Conservation (phyloP, 2,888 invertebrate genomes). For the Lingula anatina region DNA sequence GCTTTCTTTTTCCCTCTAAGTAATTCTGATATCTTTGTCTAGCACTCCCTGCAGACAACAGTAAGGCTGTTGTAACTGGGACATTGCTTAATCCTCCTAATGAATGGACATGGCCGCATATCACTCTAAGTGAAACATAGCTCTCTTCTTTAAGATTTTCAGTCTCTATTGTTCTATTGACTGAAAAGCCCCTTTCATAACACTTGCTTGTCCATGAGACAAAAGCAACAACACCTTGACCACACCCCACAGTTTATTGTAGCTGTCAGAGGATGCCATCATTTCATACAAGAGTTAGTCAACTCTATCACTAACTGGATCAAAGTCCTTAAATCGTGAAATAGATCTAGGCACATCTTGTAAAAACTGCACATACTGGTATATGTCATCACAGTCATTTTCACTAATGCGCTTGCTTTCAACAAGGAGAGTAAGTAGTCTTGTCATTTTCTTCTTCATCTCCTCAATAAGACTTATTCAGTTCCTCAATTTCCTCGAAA, state of each 20-base stretch:
- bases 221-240: conserved; percentile 2
- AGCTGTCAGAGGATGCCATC: neutral
- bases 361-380: neutral
- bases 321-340: neutral
- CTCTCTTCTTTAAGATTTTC: conserved; percentile 3
- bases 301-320: neutral
- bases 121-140: neutral
- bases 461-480: conserved; percentile 3
- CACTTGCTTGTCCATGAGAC: conserved; percentile 10
- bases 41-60: too few relatives aligned
- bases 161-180: conserved; percentile 3
- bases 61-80: too few relatives aligned
- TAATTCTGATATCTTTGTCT: too few relatives aligned
- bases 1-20: too few relatives aligned
- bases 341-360: neutral
- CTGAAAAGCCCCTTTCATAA: too few relatives aligned
- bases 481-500: too few relatives aligned
- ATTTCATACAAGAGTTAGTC: conserved; percentile 5
- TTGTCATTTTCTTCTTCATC: conserved; percentile 4
- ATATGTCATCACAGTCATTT: conserved; percentile 4
- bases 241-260: conserved; percentile 4
- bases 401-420: neutral
- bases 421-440: conserved; percentile 2
- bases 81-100: too few relatives aligned
- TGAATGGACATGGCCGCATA: too few relatives aligned